Percentiles rank a stretch among this genome's conserved stretches.
These are phyloP conservation scores for Drosophila imparisetae DNA, from an alignment of 2,888 invertebrate genomes.

Conservation along the genomic window DNA sequence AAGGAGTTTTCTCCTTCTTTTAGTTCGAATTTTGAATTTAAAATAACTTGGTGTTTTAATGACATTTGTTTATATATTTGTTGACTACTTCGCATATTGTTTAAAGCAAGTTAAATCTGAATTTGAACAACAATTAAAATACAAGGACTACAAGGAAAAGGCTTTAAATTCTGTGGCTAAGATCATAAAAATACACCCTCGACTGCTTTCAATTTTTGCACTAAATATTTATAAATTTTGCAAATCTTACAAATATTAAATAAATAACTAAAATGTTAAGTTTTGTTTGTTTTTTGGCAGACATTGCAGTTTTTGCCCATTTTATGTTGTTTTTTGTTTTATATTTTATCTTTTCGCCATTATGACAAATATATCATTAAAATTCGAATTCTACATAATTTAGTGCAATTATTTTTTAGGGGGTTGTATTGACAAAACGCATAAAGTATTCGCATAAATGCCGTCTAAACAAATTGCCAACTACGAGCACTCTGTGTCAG, in stretches of 20 bases:
- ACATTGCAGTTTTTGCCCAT: background rate
- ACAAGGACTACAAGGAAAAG: background rate
- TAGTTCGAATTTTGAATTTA: background rate
- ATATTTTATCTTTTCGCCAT: background rate
- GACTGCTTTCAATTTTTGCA: background rate
- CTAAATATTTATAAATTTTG: no score
- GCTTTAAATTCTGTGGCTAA: background rate
- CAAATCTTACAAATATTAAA: background rate
- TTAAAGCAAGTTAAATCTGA: background rate
- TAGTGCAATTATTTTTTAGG: conserved; percentile 28
- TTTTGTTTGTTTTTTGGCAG: background rate
- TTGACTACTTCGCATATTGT: background rate
- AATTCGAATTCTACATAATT: conserved; percentile 24
- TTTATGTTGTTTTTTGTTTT: background rate
- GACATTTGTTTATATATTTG: background rate
- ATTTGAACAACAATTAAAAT: background rate
- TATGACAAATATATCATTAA: background rate
- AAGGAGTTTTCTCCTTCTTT: background rate
- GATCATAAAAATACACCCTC: background rate
- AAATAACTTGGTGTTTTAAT: background rate
- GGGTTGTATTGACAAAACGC: conserved; percentile 30
- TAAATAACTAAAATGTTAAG: background rate
- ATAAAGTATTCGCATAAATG: conserved; percentile 28
- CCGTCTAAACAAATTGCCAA: conserved; percentile 43
- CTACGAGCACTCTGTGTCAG: conserved; percentile 1